phyloP scores from a whole-genome alignment of 2,797 vertebrate genomes.

The Acanthurus leucopareius region DNA sequence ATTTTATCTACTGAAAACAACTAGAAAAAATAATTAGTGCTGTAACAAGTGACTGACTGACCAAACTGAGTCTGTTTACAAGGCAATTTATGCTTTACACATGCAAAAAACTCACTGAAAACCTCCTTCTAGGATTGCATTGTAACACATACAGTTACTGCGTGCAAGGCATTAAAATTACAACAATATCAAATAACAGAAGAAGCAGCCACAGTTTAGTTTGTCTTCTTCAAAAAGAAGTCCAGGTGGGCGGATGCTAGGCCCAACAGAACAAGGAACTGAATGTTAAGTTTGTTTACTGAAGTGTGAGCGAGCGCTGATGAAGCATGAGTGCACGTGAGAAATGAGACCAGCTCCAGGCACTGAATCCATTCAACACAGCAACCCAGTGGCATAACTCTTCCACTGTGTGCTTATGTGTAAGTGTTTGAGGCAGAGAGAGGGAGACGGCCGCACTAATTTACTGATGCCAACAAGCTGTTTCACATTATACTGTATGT shows the following conservation, averaged over 20 bases:
- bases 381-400: conserved; percentile 58
- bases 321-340: conserved; percentile 59
- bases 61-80: conserved; percentile 19
- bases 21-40: conserved; percentile 8
- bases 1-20: conserved; percentile 26
- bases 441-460: conserved; percentile 54
- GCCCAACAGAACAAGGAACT: conserved; percentile 47
- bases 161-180: not conserved
- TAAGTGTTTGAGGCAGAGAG: conserved; percentile 42
- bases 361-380: conserved; percentile 61
- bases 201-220: conserved; percentile 20
- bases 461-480: conserved; percentile 74
- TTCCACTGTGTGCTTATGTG: conserved; percentile 22
- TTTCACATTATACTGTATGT: conserved; percentile 66
- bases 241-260: conserved; percentile 57
- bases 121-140: not conserved
- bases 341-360: conserved; percentile 64
- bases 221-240: conserved; percentile 22
- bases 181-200: conserved; percentile 27
- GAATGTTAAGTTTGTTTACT: conserved; percentile 64
- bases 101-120: conserved; percentile 14
- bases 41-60: not conserved
- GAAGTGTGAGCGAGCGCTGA: conserved; percentile 64
- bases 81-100: conserved; percentile 24
- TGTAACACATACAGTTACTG: not conserved